phyloP scores from a whole-genome alignment of 2,113 vertebrate species.

The Mobula hypostoma region DNA sequence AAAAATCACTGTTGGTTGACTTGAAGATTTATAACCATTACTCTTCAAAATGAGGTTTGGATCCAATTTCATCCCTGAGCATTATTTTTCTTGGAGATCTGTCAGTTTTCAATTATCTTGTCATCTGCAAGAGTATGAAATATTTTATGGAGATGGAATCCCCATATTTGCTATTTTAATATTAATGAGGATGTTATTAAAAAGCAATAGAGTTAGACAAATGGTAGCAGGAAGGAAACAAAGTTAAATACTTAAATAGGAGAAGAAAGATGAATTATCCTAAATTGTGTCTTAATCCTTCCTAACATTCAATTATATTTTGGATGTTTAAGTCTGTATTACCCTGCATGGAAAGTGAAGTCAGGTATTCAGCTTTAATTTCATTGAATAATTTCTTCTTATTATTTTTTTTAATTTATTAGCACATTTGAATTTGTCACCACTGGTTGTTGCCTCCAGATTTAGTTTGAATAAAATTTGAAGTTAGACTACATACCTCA shows the following conservation, averaged over 20 bases:
- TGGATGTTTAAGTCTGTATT: background rate
- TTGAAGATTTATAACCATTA: background rate
- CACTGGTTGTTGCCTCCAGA: background rate
- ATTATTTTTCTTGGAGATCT: constrained; percentile 17
- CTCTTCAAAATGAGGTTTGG: background rate
- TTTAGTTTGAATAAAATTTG: background rate
- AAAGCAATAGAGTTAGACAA: background rate
- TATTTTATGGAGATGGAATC: constrained; percentile 26
- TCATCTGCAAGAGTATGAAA: background rate
- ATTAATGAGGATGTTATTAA: constrained; percentile 3
- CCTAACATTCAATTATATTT: background rate
- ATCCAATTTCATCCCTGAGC: background rate
- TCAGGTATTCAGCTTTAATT: background rate
- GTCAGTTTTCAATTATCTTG: constrained; percentile 31
- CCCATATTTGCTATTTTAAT: background rate
- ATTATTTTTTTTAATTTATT: background rate
- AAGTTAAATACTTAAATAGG: constrained; percentile 8
- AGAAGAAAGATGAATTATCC: background rate
- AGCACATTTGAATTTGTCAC: background rate
- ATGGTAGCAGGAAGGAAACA: background rate
- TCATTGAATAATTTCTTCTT: background rate
- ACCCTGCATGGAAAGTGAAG: background rate
- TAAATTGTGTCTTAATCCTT: background rate
- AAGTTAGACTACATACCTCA: background rate
- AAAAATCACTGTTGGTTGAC: background rate